phyloP scores from a whole-genome alignment of 1,140 invertebrate species.

The Acyrthosiphon pisum region DNA sequence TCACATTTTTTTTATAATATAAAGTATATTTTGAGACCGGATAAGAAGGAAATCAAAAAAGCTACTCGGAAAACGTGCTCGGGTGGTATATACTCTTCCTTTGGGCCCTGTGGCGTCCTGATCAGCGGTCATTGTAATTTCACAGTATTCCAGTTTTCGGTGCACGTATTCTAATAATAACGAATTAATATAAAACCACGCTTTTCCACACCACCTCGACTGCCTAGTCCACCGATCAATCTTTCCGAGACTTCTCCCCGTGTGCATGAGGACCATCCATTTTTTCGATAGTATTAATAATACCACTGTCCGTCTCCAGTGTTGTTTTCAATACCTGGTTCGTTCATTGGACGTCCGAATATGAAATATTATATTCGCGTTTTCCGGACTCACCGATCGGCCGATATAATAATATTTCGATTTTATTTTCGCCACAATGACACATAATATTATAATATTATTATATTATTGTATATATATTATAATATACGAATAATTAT shows the following conservation, averaged over 20 bases:
- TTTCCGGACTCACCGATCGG: neutral
- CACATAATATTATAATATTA: neutral
- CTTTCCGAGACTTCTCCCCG: neutral
- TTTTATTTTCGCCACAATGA: neutral
- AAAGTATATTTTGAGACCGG: neutral
- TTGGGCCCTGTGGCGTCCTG: neutral
- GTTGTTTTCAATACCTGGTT: neutral
- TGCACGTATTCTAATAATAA: conserved; percentile 30
- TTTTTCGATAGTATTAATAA: neutral
- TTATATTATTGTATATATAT: neutral
- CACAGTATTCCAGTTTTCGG: neutral
- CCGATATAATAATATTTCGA: neutral
- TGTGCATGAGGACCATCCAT: neutral
- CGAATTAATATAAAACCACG: neutral
- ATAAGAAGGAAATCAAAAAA: neutral
- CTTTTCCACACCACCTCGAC: too few relatives aligned
- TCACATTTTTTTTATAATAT: neutral
- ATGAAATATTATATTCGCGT: neutral
- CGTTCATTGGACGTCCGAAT: neutral
- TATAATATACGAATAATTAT: neutral
- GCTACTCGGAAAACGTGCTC: neutral
- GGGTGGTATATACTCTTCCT: neutral
- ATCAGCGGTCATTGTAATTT: neutral
- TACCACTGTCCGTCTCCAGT: neutral
- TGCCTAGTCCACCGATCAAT: neutral